Evolutionary conservation across 1,140 invertebrate genomes (phyloP).

Genomic region (Drosophila subobscura): DNA sequence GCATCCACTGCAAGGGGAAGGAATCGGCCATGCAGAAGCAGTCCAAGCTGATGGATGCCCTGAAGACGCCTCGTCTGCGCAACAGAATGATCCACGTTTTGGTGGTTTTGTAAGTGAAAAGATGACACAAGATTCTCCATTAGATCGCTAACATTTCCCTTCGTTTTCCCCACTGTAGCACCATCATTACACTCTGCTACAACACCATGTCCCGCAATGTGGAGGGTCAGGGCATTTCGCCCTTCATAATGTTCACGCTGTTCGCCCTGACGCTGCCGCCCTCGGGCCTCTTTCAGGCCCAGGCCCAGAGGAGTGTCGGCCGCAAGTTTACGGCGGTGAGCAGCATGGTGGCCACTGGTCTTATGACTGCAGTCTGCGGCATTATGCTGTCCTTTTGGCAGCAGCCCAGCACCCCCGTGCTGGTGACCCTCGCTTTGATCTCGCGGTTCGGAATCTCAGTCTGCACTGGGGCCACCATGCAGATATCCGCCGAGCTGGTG

Average conservation of each 20-base stretch:
- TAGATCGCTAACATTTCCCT: background rate
- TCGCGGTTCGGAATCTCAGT: constrained; percentile 87
- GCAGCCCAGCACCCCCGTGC: constrained; percentile 33
- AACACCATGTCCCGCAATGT: constrained; percentile 86
- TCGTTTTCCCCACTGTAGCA: constrained; percentile 73
- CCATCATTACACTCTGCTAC: constrained; percentile 86
- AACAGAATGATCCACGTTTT: constrained; percentile 34
- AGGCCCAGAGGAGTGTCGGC: constrained; percentile 85
- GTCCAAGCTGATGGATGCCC: constrained; percentile 63
- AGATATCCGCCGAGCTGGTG: constrained; percentile 87
- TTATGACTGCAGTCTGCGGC: constrained; percentile 54
- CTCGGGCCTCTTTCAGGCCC: constrained; percentile 84
- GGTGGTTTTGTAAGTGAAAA: constrained; percentile 48
- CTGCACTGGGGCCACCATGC: constrained; percentile 86
- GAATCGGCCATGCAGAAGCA: constrained; percentile 34
- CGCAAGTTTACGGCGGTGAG: constrained; percentile 85
- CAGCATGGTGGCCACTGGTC: constrained; percentile 77
- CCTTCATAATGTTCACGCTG: constrained; percentile 85
- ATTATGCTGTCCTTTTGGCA: constrained; percentile 46
- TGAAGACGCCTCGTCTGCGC: constrained; percentile 50
- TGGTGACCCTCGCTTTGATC: constrained; percentile 74
- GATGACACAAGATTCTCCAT: too few species aligned
- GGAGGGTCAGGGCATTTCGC: constrained; percentile 84
- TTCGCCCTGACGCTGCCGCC: constrained; percentile 85
- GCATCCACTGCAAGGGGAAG: constrained; percentile 49